Base-by-base conservation (phyloP, 2,797 vertebrate species). In the Phalanger gymnotis region DNA sequence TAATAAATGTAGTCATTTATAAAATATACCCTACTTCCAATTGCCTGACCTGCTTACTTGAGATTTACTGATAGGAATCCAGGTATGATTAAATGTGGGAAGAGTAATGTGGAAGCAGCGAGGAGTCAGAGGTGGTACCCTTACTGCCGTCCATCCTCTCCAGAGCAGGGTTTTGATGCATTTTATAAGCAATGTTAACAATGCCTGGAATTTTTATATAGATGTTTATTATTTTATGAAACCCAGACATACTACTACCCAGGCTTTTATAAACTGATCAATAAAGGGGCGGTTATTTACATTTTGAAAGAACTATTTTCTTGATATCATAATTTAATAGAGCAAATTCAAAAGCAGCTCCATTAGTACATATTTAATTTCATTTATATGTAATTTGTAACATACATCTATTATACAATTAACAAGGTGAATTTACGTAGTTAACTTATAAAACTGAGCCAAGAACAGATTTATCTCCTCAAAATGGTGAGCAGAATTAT, bases 151-250 rank as follows among this genome's bases (percentile, higher is more conserved):
- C 92, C 90, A 55, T n/a, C 92, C 12, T 87, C 56, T 94, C 55
- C 51, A 57, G 14, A 91, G 31, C 5, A 14, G 13, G 53, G 92
- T 51, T 90, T 87, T 66, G 91, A 54, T 12, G 66, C 53, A 40
- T 90, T 27, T 95, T 51, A 81, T 57, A 92, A 95, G n/a, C 93
- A 95, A 91, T 31, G 53, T 93, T 94, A 91, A 10, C 40, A 58
- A 19, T 90, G 12, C 91, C 66, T 90, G 89, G 9, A 95, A 55
- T 53, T 53, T 87, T 94, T 91, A 96, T 53, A 87, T 89, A 81
- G 9, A 27, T 94, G 91, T n/a, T 12, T 95, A 54, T 91, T 28
- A 58, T 61, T 92, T 96, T 94, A 96, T 87, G 58, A 96, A 96
- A 95, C 94, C 34, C 34, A 34, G 14, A 61, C 73, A 91, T 90